Evolutionary conservation across 1,140 invertebrate genomes (phyloP), one percentile per base, ranked within the genome.

Genomic region (Bacillus rossius): DNA sequence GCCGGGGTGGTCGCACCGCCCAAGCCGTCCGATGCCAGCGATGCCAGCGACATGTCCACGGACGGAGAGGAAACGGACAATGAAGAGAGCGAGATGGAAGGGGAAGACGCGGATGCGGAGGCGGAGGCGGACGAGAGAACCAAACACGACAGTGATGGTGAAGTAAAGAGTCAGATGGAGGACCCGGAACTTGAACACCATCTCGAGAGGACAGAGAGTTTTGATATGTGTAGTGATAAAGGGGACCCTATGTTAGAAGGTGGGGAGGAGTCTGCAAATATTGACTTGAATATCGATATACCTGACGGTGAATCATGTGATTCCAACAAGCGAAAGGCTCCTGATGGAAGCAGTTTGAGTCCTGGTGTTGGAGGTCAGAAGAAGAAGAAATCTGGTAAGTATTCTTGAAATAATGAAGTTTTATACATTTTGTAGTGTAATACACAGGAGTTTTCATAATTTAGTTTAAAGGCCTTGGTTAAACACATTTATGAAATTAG

Each of bases 21-120:
- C 41, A 29, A 29, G 43, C 19, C 41, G 19, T 19, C 17, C 14
- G 22, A 41, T 25, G 37, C n/a, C 14, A 22, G n/a, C 13, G 22
- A 41, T 25, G 37, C n/a, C 14, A 22, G n/a, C 13, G 37, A 55
- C 20, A 53, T 53, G 51, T 37, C 51, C 13, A 53, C 26, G n/a
- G 29, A 53, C 40, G 47, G 20, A 23, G 51, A 53, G 26, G 51
- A 26, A 19, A 23, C 19, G 34, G 51, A 53, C 16, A 45, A 23
- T 57, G 57, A 59, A 16, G 66, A 67, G 29, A 53, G 37, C 14
- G 60, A 56, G 10, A 64, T 68, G 20, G 65, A 65, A 47, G 64
- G 65, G 10, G 47, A 49, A 49, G 47, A 49, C 10, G 43, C n/a
- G 23, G 43, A 22, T 45, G 43, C 8, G 2, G 43, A 45, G 43